Conservation (phyloP, 2,797 vertebrate genomes). For the Urosaurus nigricauda region DNA sequence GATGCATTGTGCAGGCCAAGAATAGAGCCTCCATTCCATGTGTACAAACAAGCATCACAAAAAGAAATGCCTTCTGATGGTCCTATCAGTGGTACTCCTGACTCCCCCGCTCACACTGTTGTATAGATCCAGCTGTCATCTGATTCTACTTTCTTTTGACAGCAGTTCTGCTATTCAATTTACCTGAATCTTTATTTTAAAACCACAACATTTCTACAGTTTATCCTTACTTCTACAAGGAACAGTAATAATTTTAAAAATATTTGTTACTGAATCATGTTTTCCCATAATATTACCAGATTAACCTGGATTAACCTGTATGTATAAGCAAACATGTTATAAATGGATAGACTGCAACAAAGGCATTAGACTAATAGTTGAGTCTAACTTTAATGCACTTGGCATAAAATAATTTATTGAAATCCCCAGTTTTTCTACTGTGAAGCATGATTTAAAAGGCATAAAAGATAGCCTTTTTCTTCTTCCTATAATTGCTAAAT, state of each 20-base stretch:
- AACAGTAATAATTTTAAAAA: background rate
- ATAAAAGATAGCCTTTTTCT: conserved; percentile 27
- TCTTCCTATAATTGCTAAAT: conserved; percentile 34
- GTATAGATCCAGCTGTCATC: background rate
- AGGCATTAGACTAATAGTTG: conserved; percentile 4
- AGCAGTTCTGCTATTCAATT: background rate
- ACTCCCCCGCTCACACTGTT: no score
- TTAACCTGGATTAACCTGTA: background rate
- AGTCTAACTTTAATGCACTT: conserved; percentile 5
- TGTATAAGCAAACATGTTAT: background rate
- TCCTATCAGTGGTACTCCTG: no score
- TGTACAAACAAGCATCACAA: no score
- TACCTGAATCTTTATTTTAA: background rate
- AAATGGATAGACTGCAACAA: background rate
- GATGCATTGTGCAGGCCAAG: background rate
- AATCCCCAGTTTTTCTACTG: background rate
- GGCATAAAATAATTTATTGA: background rate
- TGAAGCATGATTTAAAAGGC: background rate
- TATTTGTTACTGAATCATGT: background rate
- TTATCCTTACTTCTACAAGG: background rate
- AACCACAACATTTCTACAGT: background rate
- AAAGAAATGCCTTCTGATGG: background rate
- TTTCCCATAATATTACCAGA: background rate
- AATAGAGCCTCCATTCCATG: background rate
- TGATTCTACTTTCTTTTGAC: background rate